These are phyloP conservation scores for Hydractinia symbiolongicarpus DNA, from an alignment of 30 jellyfish, hydroid and myxozoan genomes.

Conservation along the genomic window DNA sequence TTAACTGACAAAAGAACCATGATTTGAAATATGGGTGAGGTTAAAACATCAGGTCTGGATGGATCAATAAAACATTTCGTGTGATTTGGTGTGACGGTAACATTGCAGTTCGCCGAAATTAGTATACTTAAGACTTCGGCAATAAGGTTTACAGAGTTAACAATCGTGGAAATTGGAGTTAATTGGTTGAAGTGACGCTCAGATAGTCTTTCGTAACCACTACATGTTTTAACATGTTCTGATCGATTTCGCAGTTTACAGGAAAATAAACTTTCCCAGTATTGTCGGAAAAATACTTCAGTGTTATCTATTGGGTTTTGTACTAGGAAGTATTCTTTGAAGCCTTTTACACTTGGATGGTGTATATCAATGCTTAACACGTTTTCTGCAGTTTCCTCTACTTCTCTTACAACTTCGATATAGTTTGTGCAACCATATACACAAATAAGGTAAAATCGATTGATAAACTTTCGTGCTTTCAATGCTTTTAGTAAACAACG, in stretches of 20 bases:
- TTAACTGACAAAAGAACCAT: conserved; percentile 33
- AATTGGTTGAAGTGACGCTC: no score
- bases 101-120: no score
- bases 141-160: no score
- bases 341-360: neutral
- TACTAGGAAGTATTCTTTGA: neutral
- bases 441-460: neutral
- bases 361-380: neutral
- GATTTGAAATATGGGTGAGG: neutral
- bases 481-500: no score
- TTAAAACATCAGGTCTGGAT: conserved; percentile 21
- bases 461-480: no score
- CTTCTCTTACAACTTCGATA: neutral
- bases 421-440: conserved; percentile 6
- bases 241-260: neutral
- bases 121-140: no score
- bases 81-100: no score
- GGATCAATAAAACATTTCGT: no score
- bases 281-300: neutral
- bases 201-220: no score
- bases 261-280: neutral
- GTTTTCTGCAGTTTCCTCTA: neutral
- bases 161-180: no score
- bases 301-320: neutral
- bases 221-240: neutral